Base-by-base conservation (phyloP, 2,797 vertebrate genomes). In the Schizothorax lantsangensis region DNA sequence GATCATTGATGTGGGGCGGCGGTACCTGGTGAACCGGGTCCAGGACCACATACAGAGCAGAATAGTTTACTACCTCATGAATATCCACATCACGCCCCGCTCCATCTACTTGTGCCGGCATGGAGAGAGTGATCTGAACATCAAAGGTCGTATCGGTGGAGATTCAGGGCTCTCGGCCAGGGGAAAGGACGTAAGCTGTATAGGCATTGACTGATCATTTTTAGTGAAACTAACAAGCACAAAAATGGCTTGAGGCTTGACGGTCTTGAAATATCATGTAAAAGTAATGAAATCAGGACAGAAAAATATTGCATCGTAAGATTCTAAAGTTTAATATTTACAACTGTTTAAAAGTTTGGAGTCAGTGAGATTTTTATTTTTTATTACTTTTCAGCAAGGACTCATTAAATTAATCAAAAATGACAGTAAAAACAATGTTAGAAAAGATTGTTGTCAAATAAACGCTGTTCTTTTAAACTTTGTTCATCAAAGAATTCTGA, bases 1-100 rank as follows among this genome's bases (percentile, higher is more conserved):
- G 95, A 98, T 99, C 87, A 99, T 99, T 93, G 98, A 99, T 6
- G 98, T 99, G 9, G 98, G 98, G 72, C 96, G 96, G 92, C 97
- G 97, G 89, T 99, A 97, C 49, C 93, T 99, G 84, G 98, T 99
- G 89, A 99, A 99, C 92, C 95, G 96, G 26, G 98, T 99, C 38
- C 92, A 97, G 89, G 98, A 99, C 93, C 98, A 99, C 95, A 97
- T 99, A 92, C 98, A 99, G 96, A 99, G 98, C 93, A 95, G 98
- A 33, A 99, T 99, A 2, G 98, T 99, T 12, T 99, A 99, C 95
- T 99, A 99, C 97, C 98, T 99, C 95, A 99, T 99, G 98, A 99
- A 99, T 92, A 99, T 99, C 92, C 98, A 99, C 0, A 98, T 99
- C 92, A 98, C 97, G 0, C 98, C 98, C 1, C 98, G 98, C 85